These are phyloP conservation scores for Corythornis madagascariensis DNA, from an alignment of 2,113 vertebrate genomes.

Conservation along the genomic window DNA sequence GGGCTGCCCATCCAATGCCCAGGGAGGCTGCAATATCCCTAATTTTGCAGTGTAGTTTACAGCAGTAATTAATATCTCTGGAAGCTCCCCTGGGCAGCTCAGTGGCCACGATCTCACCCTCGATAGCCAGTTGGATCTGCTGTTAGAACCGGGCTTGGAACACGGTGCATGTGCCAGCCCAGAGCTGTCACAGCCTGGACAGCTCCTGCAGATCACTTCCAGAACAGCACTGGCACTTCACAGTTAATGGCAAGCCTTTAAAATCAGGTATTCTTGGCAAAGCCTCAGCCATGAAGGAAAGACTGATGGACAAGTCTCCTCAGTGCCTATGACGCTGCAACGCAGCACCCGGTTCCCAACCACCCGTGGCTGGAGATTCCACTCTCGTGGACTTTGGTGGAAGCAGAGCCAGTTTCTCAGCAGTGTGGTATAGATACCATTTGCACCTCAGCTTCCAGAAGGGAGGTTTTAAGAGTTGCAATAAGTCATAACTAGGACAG, in stretches of 20 bases:
- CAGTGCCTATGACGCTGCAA: background rate
- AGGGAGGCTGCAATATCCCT: constrained; percentile 62
- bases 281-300: background rate
- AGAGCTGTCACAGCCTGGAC: background rate
- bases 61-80: constrained; percentile 75
- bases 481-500: background rate
- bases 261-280: background rate
- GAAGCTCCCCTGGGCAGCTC: constrained; percentile 20
- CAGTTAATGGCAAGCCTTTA: background rate
- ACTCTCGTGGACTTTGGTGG: background rate
- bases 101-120: background rate
- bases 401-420: background rate
- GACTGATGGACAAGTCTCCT: background rate
- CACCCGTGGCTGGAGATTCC: fast-evolving
- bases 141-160: background rate
- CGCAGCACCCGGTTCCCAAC: background rate
- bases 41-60: constrained; percentile 53
- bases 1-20: constrained; percentile 69
- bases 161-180: background rate
- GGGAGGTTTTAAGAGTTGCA: background rate
- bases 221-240: background rate
- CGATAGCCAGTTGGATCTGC: constrained; percentile 4
- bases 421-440: fast-evolving
- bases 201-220: background rate
- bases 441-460: background rate